A percentile compares a stretch with the other conserved stretches of the same genome.
These are phyloP conservation scores for Ridgeia piscesae DNA, from an alignment of 1,140 invertebrate species.

Conservation along the genomic window DNA sequence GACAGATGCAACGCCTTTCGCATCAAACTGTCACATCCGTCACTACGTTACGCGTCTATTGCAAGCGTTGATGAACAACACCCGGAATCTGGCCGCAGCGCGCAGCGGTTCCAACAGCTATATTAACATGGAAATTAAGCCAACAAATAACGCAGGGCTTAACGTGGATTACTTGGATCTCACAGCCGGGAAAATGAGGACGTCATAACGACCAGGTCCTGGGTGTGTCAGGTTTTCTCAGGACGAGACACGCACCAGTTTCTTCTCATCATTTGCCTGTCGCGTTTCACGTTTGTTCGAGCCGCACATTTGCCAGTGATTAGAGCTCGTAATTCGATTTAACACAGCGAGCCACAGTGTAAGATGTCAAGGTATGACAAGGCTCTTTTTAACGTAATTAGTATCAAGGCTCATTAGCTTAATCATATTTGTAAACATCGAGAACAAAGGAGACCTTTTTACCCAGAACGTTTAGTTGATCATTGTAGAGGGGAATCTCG, in stretches of 20 bases:
- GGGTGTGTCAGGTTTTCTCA: neutral
- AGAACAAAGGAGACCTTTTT: no score
- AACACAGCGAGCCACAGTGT: neutral
- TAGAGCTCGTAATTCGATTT: neutral
- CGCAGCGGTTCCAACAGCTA: neutral
- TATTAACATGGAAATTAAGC: constrained; percentile 6
- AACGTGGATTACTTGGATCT: neutral
- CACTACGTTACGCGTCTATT: neutral
- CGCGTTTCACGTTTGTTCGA: neutral
- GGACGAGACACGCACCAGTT: neutral
- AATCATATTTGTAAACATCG: neutral
- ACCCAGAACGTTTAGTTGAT: no score
- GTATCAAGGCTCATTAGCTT: neutral
- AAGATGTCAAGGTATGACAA: neutral
- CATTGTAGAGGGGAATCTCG: no score
- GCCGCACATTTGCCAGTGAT: neutral
- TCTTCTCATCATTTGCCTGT: neutral
- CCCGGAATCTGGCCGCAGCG: neutral
- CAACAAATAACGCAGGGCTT: neutral
- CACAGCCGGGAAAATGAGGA: neutral
- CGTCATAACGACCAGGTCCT: neutral
- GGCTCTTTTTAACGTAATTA: neutral
- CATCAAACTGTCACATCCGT: constrained; percentile 4
- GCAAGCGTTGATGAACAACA: neutral
- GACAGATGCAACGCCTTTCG: neutral